phyloP scores from a whole-genome alignment of 2,113 vertebrate genomes.

The Dipodomys spectabilis region DNA sequence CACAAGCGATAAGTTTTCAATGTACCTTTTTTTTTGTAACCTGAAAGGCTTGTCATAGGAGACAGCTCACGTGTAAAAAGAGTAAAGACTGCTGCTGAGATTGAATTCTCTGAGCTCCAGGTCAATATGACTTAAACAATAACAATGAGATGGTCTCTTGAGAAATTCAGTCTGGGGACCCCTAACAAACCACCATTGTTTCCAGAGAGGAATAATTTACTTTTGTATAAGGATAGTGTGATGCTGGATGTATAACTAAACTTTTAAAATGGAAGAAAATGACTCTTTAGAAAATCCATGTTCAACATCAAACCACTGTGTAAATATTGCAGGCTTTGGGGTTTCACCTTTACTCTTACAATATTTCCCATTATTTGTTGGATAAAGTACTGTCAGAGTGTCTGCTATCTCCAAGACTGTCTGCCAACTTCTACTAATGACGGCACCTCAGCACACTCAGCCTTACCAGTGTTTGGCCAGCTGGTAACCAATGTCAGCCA shows the following conservation, averaged over 20 bases:
- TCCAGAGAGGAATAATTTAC: conserved; percentile 58
- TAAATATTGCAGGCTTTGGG: conserved; percentile 46
- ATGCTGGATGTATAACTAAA: conserved; percentile 57
- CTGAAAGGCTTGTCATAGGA: conserved; percentile 65
- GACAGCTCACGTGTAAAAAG: conserved; percentile 54
- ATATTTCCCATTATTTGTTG: conserved; percentile 37
- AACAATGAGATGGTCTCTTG: conserved; percentile 64
- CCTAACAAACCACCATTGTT: conserved; percentile 73
- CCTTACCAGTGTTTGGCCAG: conserved; percentile 64
- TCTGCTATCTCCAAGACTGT: conserved; percentile 3
- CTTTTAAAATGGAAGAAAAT: conserved; percentile 53
- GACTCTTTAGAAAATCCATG: conserved; percentile 45
- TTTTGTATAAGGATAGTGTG: conserved; percentile 59
- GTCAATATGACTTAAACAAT: conserved; percentile 70
- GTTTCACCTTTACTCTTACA: conserved; percentile 17
- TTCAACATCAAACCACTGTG: conserved; percentile 46
- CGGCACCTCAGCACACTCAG: not conserved
- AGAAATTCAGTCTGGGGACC: conserved; percentile 50
- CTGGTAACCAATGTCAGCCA: conserved; percentile 32
- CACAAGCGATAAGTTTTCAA: conserved; percentile 77
- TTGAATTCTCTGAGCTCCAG: conserved; percentile 57
- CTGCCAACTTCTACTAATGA: conserved; percentile 41
- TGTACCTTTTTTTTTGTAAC: conserved; percentile 21
- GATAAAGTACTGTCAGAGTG: not conserved
- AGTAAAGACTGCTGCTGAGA: conserved; percentile 57